Conservation (phyloP, 2,113 vertebrate species). For the Centropristis striata region DNA sequence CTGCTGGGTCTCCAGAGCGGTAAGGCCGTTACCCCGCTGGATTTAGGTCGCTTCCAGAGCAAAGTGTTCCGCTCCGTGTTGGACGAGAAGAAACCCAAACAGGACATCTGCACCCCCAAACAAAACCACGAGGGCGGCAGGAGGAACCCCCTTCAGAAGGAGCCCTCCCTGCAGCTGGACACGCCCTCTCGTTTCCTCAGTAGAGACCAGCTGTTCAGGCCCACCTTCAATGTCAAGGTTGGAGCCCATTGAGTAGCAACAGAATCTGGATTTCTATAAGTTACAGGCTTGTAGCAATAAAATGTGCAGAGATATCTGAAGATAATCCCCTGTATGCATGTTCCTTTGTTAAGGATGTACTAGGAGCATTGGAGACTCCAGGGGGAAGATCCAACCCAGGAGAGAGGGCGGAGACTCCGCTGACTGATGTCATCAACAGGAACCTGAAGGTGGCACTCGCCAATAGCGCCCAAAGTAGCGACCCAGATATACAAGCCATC, state of each 20-base stretch:
- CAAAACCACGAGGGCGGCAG: constrained; percentile 52
- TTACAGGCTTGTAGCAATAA: neutral
- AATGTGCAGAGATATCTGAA: neutral
- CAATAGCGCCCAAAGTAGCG: constrained; percentile 86
- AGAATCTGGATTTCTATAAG: neutral
- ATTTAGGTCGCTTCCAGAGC: constrained; percentile 93
- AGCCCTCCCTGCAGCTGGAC: constrained; percentile 90
- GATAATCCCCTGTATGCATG: neutral
- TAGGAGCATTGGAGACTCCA: constrained; percentile 92
- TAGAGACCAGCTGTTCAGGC: constrained; percentile 94
- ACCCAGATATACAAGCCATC: constrained; percentile 75
- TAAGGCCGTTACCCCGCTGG: constrained; percentile 90
- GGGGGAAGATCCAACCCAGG: constrained; percentile 78
- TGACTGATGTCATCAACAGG: constrained; percentile 92
- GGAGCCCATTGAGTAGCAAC: neutral
- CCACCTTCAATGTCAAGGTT: constrained; percentile 95
- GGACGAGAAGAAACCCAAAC: constrained; percentile 80
- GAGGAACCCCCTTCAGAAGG: constrained; percentile 80
- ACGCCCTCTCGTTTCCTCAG: constrained; percentile 96
- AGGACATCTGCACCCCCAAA: constrained; percentile 51
- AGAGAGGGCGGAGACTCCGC: constrained; percentile 88
- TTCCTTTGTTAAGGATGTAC: constrained; percentile 87
- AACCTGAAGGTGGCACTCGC: constrained; percentile 93
- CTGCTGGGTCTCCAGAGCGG: constrained; percentile 76
- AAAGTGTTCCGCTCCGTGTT: constrained; percentile 90